These are phyloP conservation scores for Propithecus perrieri DNA, from an alignment of 2,797 vertebrate genomes.

Conservation along the genomic window DNA sequence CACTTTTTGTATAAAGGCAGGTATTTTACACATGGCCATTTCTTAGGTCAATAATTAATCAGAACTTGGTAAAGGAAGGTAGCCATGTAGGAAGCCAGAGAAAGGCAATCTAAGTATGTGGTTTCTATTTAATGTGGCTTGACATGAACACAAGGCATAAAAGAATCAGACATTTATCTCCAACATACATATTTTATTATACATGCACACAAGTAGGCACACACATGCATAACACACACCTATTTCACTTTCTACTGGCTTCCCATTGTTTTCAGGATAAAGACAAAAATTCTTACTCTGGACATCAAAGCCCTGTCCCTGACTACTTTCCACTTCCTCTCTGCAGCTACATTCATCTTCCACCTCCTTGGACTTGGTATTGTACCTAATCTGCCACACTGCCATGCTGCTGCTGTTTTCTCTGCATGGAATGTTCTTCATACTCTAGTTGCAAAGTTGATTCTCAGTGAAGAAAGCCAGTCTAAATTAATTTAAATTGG, in stretches of 20 bases:
- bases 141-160: background rate
- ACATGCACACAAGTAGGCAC: too few relatives aligned
- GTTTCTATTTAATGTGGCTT: background rate
- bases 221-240: background rate
- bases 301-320: background rate
- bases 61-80: background rate
- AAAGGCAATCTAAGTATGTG: background rate
- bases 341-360: background rate
- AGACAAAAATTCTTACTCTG: background rate
- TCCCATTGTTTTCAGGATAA: background rate
- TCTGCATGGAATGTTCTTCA: background rate
- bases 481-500: background rate
- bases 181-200: background rate
- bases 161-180: background rate
- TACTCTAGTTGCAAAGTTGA: background rate
- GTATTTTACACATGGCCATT: background rate
- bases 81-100: background rate
- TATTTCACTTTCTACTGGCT: background rate
- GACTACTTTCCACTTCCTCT: too few relatives aligned
- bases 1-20: background rate
- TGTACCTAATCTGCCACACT: fast-evolving
- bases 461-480: background rate
- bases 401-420: background rate
- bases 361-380: fast-evolving
- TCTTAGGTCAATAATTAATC: background rate